These are phyloP conservation scores for Syrmaticus mikado DNA, from an alignment of 2,113 vertebrate species.

Conservation along the genomic window DNA sequence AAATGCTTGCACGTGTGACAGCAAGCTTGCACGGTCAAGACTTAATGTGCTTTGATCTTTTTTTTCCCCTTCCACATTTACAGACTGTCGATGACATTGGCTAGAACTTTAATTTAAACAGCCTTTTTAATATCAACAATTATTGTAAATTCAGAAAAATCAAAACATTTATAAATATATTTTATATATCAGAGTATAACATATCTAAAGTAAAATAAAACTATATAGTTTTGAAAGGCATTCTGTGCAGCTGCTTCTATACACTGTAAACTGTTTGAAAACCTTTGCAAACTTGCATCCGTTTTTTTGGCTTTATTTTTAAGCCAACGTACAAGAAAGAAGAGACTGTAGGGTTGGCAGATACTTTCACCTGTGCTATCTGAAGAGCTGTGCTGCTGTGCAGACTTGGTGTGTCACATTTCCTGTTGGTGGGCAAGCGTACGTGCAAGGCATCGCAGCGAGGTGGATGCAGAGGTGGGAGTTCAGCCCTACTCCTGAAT, in stretches of 20 bases:
- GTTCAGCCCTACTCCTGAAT: conserved; percentile 54
- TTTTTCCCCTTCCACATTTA: conserved; percentile 47
- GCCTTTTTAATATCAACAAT: conserved; percentile 66
- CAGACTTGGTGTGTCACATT: neutral
- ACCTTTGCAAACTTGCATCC: conserved; percentile 47
- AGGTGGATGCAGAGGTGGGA: neutral
- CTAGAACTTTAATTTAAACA: conserved; percentile 35
- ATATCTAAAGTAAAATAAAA: conserved; percentile 65
- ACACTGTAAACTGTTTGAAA: conserved; percentile 52
- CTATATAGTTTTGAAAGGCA: conserved; percentile 65
- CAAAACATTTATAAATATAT: conserved; percentile 80
- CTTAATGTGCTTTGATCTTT: conserved; percentile 61
- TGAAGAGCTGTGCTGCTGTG: conserved; percentile 13
- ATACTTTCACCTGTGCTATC: neutral
- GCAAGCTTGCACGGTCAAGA: conserved; percentile 38
- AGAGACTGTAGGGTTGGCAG: conserved; percentile 17
- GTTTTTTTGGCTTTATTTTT: conserved; percentile 74
- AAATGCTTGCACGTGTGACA: conserved; percentile 17
- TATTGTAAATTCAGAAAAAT: conserved; percentile 76
- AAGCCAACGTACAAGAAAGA: conserved; percentile 52
- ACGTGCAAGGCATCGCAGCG: neutral
- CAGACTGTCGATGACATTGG: neutral
- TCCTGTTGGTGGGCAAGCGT: neutral
- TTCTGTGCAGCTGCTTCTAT: conserved; percentile 66
- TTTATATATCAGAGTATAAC: conserved; percentile 78